Evolutionary conservation across 1,140 invertebrate species (phyloP).

Genomic region (Yoshiicerus persimilis): DNA sequence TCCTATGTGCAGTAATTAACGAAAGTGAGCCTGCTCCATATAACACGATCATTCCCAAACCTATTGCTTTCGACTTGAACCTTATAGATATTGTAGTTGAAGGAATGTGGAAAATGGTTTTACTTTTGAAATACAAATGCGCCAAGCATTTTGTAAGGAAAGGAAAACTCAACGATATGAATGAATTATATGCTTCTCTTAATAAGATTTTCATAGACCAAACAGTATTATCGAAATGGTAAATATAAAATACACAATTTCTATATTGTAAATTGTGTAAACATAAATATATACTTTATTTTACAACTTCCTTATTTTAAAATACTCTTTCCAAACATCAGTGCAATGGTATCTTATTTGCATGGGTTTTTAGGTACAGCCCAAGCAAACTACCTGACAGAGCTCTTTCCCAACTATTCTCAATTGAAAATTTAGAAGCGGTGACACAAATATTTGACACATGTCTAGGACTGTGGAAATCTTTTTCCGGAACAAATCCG

Average conservation of each 20-base stretch:
- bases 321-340: too few relatives aligned
- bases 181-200: background rate
- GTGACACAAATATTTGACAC: background rate
- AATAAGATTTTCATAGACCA: background rate
- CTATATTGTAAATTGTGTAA: too few relatives aligned
- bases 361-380: background rate
- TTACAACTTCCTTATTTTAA: too few relatives aligned
- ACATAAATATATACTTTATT: too few relatives aligned
- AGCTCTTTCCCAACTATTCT: background rate
- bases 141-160: background rate
- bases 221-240: background rate
- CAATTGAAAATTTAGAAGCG: background rate
- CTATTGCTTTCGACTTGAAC: background rate
- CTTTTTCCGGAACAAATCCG: background rate
- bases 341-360: background rate
- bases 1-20: background rate
- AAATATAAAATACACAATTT: too few relatives aligned
- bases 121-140: background rate
- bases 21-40: background rate
- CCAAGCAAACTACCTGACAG: background rate
- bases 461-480: background rate
- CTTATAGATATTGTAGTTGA: background rate
- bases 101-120: background rate
- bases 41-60: background rate
- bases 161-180: background rate